phyloP scores from a whole-genome alignment of 1,140 invertebrate genomes.

The Hestina assimilis region DNA sequence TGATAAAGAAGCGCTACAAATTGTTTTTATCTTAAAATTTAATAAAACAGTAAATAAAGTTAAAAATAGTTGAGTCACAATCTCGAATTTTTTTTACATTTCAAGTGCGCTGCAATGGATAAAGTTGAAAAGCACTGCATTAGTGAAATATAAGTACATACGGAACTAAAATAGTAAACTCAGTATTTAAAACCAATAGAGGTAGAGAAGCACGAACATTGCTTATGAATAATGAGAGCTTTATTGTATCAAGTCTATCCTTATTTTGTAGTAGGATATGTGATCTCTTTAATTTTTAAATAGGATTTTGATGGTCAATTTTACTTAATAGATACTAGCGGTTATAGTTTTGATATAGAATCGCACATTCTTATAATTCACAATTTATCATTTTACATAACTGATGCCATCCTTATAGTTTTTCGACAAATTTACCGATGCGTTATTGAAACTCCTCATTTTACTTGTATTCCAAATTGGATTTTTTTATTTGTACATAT shows the following conservation, averaged over 20 bases:
- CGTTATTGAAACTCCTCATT: conserved; percentile 44
- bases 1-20: no score
- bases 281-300: conserved; percentile 77
- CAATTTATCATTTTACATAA: conserved; percentile 41
- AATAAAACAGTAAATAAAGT: no score
- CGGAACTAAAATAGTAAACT: conserved; percentile 7
- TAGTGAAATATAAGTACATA: conserved; percentile 3
- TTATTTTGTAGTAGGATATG: conserved; percentile 68
- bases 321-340: conserved; percentile 74
- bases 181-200: conserved; percentile 57
- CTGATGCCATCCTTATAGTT: conserved; percentile 51
- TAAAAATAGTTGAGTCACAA: no score
- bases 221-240: conserved; percentile 64
- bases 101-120: no score
- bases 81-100: no score
- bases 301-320: conserved; percentile 76
- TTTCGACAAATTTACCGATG: conserved; percentile 5
- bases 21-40: no score
- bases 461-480: conserved; percentile 30
- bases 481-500: conserved; percentile 59
- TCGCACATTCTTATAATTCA: conserved; percentile 56
- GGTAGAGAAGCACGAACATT: conserved; percentile 37
- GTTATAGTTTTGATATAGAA: conserved; percentile 55
- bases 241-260: conserved; percentile 67
- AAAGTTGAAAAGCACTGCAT: no score